Conservation (phyloP, 2,888 invertebrate species). For the Craniophora ligustri region DNA sequence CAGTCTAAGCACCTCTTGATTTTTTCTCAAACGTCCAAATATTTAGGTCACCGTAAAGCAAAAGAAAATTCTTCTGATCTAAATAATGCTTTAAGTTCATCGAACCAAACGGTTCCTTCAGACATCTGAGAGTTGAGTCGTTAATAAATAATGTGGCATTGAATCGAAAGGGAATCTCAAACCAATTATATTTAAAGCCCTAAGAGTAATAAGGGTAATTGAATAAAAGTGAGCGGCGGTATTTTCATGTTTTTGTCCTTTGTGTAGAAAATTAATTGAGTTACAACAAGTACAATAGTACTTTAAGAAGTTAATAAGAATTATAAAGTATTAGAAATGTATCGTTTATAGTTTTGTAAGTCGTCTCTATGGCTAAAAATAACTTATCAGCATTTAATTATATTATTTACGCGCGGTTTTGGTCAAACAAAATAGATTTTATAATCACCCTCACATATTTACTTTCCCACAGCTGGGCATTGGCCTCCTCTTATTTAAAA, state of each 20-base stretch:
- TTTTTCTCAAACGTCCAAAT: constrained; percentile 20
- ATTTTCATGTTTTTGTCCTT: neutral
- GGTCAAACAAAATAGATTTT: no score
- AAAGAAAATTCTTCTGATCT: constrained; percentile 11
- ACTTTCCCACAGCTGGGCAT: no score
- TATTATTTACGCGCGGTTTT: no score
- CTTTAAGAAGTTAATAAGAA: neutral
- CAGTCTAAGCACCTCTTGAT: constrained; percentile 8
- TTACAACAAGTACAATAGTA: neutral
- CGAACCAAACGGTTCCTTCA: constrained; percentile 26
- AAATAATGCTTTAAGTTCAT: constrained; percentile 12
- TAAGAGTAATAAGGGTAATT: constrained; percentile 2
- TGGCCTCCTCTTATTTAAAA: no score
- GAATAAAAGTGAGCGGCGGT: constrained; percentile 1
- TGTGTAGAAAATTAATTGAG: neutral
- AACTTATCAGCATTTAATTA: no score
- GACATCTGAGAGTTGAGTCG: constrained; percentile 14
- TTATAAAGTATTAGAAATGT: no score
- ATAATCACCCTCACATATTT: no score
- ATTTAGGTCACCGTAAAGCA: constrained; percentile 6
- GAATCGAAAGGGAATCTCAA: neutral
- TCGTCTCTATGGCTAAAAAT: no score
- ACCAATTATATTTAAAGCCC: neutral
- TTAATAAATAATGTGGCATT: constrained; percentile 20
- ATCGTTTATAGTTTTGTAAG: no score